A percentile compares a stretch with the other conserved stretches of the same genome.
These are phyloP conservation scores for Eulithis prunata DNA, from an alignment of 2,888 invertebrate genomes.

Conservation along the genomic window DNA sequence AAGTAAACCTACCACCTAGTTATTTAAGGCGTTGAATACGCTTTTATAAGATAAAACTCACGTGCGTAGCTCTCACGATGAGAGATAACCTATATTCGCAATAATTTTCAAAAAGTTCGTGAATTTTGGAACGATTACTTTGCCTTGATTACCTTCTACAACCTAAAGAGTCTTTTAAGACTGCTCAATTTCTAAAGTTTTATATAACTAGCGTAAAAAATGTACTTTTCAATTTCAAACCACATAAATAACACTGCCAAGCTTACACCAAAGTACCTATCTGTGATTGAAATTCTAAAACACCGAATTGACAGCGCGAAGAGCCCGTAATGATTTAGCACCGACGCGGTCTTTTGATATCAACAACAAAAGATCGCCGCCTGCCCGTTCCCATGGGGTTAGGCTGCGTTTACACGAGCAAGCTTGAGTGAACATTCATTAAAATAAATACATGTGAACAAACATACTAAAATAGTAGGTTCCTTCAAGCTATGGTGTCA, in stretches of 20 bases:
- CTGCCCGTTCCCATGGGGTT: constrained; percentile 39
- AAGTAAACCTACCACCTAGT: not conserved
- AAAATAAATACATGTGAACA: not conserved
- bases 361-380: constrained; percentile 40
- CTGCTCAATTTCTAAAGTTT: too few relatives aligned
- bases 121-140: too few relatives aligned
- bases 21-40: not conserved
- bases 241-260: not conserved
- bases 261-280: not conserved
- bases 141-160: too few relatives aligned
- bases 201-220: too few relatives aligned
- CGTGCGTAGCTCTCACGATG: too few relatives aligned
- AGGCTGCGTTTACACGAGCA: constrained; percentile 22
- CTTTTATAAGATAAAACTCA: too few relatives aligned
- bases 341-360: constrained; percentile 36
- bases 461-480: too few relatives aligned
- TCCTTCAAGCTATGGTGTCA: too few relatives aligned
- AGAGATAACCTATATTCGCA: too few relatives aligned
- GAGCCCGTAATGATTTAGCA: constrained; percentile 33
- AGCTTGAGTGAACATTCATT: not conserved
- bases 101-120: too few relatives aligned
- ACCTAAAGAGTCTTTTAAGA: too few relatives aligned
- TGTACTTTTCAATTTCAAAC: not conserved
- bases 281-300: constrained; percentile 14
- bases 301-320: constrained; percentile 8